Evolutionary conservation across 2,888 invertebrate species (phyloP).

Genomic region (Seira ritae): DNA sequence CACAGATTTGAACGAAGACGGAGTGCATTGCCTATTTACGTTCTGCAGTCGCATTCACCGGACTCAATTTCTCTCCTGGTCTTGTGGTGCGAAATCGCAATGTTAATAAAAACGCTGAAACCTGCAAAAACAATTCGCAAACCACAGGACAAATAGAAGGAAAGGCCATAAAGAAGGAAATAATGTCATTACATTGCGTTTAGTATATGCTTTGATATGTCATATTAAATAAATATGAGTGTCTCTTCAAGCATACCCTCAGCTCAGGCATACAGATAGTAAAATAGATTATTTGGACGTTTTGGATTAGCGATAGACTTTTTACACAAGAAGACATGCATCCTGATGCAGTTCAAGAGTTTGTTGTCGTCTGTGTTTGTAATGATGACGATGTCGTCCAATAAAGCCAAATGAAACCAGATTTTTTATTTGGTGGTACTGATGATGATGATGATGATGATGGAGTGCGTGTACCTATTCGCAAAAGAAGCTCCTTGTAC

Average conservation of each 20-base stretch:
- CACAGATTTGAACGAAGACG: too few relatives aligned
- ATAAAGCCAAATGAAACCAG: conserved; percentile 43
- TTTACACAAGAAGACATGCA: background rate
- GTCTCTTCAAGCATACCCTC: background rate
- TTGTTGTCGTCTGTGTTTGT: conserved; percentile 41
- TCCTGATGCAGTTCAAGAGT: conserved; percentile 50
- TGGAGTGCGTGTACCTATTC: too few relatives aligned
- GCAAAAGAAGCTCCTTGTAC: background rate
- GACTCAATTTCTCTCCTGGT: too few relatives aligned
- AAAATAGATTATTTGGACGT: conserved; percentile 4
- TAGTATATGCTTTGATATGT: conserved; percentile 17
- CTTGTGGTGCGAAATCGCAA: too few relatives aligned
- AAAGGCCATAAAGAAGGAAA: conserved; percentile 32
- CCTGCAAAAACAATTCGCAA: background rate
- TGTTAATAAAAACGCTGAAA: conserved; percentile 17
- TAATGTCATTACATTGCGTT: conserved; percentile 49
- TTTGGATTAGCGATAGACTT: background rate
- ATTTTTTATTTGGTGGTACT: background rate
- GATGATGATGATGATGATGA: too few relatives aligned
- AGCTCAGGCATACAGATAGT: background rate
- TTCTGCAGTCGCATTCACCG: too few relatives aligned
- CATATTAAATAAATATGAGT: conserved; percentile 19
- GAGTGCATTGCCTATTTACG: too few relatives aligned
- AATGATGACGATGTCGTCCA: conserved; percentile 30
- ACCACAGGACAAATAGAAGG: conserved; percentile 15